Evolutionary conservation across 30 jellyfish, hydroid and myxozoan species (phyloP), one percentile per base, ranked within the genome.

Genomic region (Nemopilema nomurai): DNA sequence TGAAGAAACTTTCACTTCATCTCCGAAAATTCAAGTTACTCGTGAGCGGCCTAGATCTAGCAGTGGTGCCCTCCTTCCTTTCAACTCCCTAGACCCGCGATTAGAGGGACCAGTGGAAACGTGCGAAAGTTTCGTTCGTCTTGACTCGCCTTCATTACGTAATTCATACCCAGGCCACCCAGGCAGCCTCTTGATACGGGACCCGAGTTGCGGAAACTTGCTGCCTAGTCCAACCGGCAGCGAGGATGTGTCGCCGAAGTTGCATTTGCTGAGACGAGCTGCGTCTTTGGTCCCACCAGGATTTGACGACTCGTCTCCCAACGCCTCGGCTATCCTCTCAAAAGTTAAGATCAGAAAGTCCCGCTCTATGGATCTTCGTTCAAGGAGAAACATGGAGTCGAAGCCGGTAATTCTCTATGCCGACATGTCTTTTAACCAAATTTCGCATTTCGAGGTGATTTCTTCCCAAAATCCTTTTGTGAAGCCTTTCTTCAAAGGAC

Each of bases 1-100:
- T 25, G 91, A 79, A 0, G 19, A 66, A 17, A 20, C 24, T n/a
- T n/a, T n/a, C 51, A 41, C 27, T 0, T 16, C 83, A 4, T 80
- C 81, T 8, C 22, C 52, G 53, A 62, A 24, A 0, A 49, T 62
- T 8, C 41, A 30, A 26, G 51, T 87, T 30, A 68, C 67, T 0
- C 79, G 71, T 16, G 28, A 69, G 0, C 79, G 91, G 51, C 93
- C 93, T 18, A 70, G 77, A 24, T 76, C 96, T 31, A 51, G 73
- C 24, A 92, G 96, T 28, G 98, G 98, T 8, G 96, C 98, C 29
- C 62, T 89, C 33, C 83, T 92, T 41, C 97, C 98, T 21, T 92
- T 86, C 85, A 83, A 74, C 53, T 80, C 73, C 30, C 65, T 71
- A 30, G 98, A 92, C 67, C 98, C 98, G 30, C 85, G 98, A 33